Evolutionary conservation across 2,888 invertebrate genomes (phyloP), one percentile per base, ranked within the genome.

Genomic region (Plutella xylostella): DNA sequence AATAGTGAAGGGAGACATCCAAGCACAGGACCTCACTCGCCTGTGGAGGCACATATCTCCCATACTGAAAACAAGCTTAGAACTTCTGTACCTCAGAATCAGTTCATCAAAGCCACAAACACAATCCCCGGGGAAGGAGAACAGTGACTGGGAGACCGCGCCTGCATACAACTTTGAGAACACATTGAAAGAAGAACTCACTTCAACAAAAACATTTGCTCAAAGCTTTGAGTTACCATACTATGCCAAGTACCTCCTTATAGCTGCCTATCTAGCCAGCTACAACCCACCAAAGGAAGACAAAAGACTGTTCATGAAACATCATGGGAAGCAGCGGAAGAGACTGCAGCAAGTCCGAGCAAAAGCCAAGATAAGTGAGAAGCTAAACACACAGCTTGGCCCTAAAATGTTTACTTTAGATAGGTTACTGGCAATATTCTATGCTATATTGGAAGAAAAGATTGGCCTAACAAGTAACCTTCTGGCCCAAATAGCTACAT

Each of bases 281-380:
- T 94, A 96, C 68, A 97, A 97, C 71, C 93, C 96, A 1, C 88
- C 92, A 0, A 93, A 92, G 56, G 91, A 93, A 54, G 97, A 97
- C 65, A 94, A 92, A 61, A 82, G 92, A 39, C 79, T 97, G 37
- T 97, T 96, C 67, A 88, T 94, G 70, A 96, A 96, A 73, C 73
- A 89, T 55, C 90, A 90, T 54, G 90, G 89, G 0, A 92, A 91
- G 60, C 90, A 88, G 56, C 86, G 85, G n/a, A 92, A 91, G 56
- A 83, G 87, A 34, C 57, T 87, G 51, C 87, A 87, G 53, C 85
- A 86, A 51, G 85, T 89, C 0, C 85, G 85, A 56, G 83, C 86
- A 0, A 89, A 87, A 58, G 88, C 87, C 3, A 90, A 79, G 54
- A 73, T 84, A 11, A 70, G 57, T 1, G 84, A 85, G 42, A 85